A percentile compares a stretch with the other conserved stretches of the same genome.
Evolutionary conservation across 2,797 vertebrate genomes (phyloP).

Genomic region (Emys orbicularis): DNA sequence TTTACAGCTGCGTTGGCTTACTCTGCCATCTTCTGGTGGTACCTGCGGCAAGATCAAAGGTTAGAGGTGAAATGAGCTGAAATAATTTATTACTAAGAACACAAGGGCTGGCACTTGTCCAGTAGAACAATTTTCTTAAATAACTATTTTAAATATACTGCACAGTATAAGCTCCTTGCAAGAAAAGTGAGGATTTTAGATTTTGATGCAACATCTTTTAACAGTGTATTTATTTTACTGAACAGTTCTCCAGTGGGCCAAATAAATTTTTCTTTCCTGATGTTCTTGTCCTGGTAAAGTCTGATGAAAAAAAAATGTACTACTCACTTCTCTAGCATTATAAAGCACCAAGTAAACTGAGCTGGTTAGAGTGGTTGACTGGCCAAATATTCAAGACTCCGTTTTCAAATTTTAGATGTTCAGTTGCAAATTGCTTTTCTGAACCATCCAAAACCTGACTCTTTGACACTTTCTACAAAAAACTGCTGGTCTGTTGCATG

Average conservation of each 20-base stretch:
- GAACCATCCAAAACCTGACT: neutral
- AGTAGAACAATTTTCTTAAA: conserved; percentile 55
- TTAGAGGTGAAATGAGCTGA: conserved; percentile 66
- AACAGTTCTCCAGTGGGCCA: conserved; percentile 3
- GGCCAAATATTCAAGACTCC: conserved; percentile 23
- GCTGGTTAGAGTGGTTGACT: neutral
- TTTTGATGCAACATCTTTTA: conserved; percentile 49
- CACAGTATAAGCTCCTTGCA: conserved; percentile 24
- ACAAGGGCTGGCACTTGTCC: conserved; percentile 53
- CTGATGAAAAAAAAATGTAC: neutral
- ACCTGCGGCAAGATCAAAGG: conserved; percentile 73
- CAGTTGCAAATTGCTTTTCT: conserved; percentile 29
- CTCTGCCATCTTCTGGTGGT: conserved; percentile 79
- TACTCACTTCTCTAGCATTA: conserved; percentile 4
- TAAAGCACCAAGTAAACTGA: conserved; percentile 12
- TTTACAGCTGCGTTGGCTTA: conserved; percentile 77
- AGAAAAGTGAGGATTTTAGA: conserved; percentile 30
- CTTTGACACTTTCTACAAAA: conserved; percentile 41
- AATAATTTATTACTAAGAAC: conserved; percentile 65
- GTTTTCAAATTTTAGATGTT: conserved; percentile 31
- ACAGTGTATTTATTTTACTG: conserved; percentile 25
- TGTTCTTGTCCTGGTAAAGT: conserved; percentile 9
- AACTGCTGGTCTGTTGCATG: neutral
- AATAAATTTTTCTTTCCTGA: conserved; percentile 11
- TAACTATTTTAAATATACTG: conserved; percentile 49